Conservation (phyloP, 2,888 invertebrate genomes). For the Arenicola marina region DNA sequence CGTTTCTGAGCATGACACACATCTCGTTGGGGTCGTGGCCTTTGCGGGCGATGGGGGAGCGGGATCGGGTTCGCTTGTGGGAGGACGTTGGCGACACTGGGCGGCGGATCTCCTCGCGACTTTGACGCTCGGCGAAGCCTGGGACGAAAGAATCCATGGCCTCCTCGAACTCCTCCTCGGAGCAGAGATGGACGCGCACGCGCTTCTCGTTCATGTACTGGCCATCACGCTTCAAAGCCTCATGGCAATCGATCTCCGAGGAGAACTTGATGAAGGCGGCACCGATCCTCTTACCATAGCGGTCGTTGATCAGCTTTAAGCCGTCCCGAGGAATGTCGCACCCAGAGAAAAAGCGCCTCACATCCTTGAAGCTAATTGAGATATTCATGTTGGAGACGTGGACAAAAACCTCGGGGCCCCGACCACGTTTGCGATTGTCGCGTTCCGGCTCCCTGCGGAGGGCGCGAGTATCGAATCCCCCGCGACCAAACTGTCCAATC, state of each 20-base stretch:
- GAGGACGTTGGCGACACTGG: background rate
- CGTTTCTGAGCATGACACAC: conserved; percentile 27
- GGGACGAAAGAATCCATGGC: conserved; percentile 69
- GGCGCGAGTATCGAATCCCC: too few relatives aligned
- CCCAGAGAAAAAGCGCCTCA: conserved; percentile 81
- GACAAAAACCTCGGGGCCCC: conserved; percentile 58
- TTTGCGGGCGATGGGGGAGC: conserved; percentile 14
- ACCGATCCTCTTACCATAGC: conserved; percentile 78
- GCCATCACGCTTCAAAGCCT: conserved; percentile 71
- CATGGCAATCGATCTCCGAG: conserved; percentile 71
- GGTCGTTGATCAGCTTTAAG: conserved; percentile 83
- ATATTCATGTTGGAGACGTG: conserved; percentile 76
- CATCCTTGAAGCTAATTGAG: conserved; percentile 76
- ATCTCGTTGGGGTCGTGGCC: conserved; percentile 10
- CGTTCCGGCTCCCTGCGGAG: too few relatives aligned
- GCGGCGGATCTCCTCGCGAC: too few relatives aligned
- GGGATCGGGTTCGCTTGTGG: conserved; percentile 10
- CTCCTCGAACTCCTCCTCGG: conserved; percentile 75
- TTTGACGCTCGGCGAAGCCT: background rate
- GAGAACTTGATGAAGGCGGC: conserved; percentile 78
- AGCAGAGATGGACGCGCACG: conserved; percentile 72
- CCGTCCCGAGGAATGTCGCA: conserved; percentile 78
- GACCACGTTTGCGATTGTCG: too few relatives aligned
- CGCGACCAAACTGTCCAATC: too few relatives aligned
- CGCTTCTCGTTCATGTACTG: conserved; percentile 71